These are phyloP conservation scores for Caenorhabditis doughertyi DNA, from an alignment of 2,888 invertebrate genomes.

Conservation along the genomic window DNA sequence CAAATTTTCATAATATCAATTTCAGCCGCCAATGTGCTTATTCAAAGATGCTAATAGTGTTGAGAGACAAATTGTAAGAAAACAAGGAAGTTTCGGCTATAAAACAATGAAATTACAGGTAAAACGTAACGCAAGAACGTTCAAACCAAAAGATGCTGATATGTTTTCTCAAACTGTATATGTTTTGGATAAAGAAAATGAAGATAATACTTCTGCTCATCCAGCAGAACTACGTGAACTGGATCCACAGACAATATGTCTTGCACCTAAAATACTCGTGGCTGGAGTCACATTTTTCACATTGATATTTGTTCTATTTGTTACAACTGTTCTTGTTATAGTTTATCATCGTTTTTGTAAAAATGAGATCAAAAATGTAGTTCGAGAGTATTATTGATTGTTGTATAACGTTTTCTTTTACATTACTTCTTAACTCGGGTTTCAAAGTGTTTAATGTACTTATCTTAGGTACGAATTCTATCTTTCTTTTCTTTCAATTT, in stretches of 20 bases:
- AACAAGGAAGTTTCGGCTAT: background rate
- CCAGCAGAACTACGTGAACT: slow-evolving; percentile 50
- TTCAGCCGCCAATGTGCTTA: slow-evolving; percentile 61
- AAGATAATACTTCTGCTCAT: slow-evolving; percentile 25
- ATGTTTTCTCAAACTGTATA: slow-evolving; percentile 81
- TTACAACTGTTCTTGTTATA: slow-evolving; percentile 41
- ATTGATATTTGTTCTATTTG: slow-evolving; percentile 41
- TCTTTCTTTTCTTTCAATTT: slow-evolving; percentile 26
- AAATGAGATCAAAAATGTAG: slow-evolving; percentile 45
- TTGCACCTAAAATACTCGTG: slow-evolving; percentile 39
- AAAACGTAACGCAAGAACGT: slow-evolving; percentile 57
- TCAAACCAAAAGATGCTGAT: slow-evolving; percentile 75
- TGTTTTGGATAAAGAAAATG: slow-evolving; percentile 78
- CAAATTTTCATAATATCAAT: background rate
- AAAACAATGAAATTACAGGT: slow-evolving; percentile 31
- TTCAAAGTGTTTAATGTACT: slow-evolving; percentile 31
- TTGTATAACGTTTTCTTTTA: background rate
- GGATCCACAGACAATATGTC: slow-evolving; percentile 43
- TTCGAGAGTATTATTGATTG: slow-evolving; percentile 40
- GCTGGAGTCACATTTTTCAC: slow-evolving; percentile 50
- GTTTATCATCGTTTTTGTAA: slow-evolving; percentile 54
- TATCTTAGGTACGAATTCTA: slow-evolving; percentile 51
- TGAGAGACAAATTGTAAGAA: slow-evolving; percentile 57
- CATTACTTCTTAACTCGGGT: slow-evolving; percentile 1
- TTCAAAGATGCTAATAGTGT: slow-evolving; percentile 44